Base-by-base conservation (phyloP, 2,797 vertebrate genomes). In the Sardinella longiceps region DNA sequence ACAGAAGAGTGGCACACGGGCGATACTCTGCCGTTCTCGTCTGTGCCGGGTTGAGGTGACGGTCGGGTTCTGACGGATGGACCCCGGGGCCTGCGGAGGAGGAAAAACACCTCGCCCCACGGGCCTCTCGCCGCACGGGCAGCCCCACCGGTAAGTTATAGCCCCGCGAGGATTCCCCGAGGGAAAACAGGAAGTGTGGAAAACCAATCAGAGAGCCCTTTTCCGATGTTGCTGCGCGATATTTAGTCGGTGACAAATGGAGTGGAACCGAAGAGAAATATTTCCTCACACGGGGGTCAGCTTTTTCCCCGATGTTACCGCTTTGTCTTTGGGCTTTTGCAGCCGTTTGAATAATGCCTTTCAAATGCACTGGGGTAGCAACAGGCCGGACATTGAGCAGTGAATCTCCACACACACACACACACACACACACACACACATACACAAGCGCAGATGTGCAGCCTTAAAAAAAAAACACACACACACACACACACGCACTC, bases 191-290 rank as follows among this genome's bases (percentile, higher is more conserved):
- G 70, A 77, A 77, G 70, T 77, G 70, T 77, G 70, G 70, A 77
- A 77, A 81, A 81, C 80, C 80, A 81, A 81, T 81, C 80, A 81
- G 46, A 56, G 80, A 48, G 30, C 46, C 48, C 51, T 81, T 53
- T 56, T 53, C 46, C 80, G 70, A 77, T 39, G 37, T 37, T 37
- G 70, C 70, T 2, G 37, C 70, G 37, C 70, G 70, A 51, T 39
- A 74, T 45, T 56, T 81, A 80, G 50, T 56, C 80, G 83, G 30
- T 74, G 80, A 86, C 83, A 86, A 81, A 84, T 81, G 12, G 30
- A 28, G 28, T 58, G 10, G 81, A 86, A 84, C 43, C 39, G 5
- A 28, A 56, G 30, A 84, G 83, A 80, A 74, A 63, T 50, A 81
- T 37, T 70, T 82, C 12, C 18, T 50, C 4, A 37, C 4, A 4